Base-by-base conservation (phyloP, 2,113 vertebrate genomes). In the Perccottus glenii region DNA sequence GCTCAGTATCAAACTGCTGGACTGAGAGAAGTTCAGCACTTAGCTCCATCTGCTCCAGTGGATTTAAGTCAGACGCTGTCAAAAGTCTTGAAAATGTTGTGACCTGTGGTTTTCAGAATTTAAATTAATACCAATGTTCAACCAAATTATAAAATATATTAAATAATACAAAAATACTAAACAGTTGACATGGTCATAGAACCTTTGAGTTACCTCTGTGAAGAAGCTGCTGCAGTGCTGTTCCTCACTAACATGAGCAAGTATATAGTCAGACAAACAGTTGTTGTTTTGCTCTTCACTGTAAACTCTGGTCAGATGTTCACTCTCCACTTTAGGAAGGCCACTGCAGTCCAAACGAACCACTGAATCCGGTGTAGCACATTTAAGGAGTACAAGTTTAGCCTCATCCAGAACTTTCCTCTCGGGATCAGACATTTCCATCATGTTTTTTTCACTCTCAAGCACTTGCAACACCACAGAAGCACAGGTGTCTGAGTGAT, bases 21-120 rank as follows among this genome's bases (percentile, higher is more conserved):
- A 99, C 91, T 0, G 91, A 95, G 19, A 97, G 89, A 56, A 98
- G 73, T 15, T 88, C 90, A 43, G 91, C 89, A 42, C 62, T 88
- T 6, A 75, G 85, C 44, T 61, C 61, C 5, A 92, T 63, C 56
- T 91, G 90, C 0, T 74, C 76, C 36, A 92, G 82, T 59, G 94
- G 79, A 14, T 57, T 86, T 14, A 87, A 64, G 2, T 99, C 97
- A 0, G 84, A 85, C 6, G 88, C 86, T 6, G 96, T 99, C 40
- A 99, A 89, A 67, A 99, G 95, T 71, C 96, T 93, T 8, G 97
- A 99, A 90, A 98, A 98, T 3, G 98, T 99, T 49, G 97, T 97
- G 67, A 99, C 88, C 98, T 99, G 19, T 27, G 19, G 19, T 27
- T 27, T 27, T 27, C 3, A 27, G 19, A 27, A 27, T 27, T 27